A percentile compares a stretch with the other conserved stretches of the same genome.
Evolutionary conservation across 2,113 vertebrate species (phyloP).

Genomic region (Sterrhoptilus dennistouni): DNA sequence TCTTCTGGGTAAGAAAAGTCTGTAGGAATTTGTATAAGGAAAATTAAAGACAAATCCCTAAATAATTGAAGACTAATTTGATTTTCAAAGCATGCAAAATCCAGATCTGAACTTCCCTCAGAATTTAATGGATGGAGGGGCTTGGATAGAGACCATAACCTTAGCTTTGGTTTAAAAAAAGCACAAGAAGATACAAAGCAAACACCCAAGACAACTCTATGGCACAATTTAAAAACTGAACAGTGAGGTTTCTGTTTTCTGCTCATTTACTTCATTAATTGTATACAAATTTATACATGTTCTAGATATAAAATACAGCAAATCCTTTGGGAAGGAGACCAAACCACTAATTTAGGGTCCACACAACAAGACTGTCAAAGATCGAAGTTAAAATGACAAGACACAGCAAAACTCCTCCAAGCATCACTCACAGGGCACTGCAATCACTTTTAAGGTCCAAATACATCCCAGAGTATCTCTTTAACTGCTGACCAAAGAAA

Average conservation of each 20-base stretch:
- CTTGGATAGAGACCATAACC: not conserved
- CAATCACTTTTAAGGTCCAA: not conserved
- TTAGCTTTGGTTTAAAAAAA: not conserved
- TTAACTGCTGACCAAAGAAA: not conserved
- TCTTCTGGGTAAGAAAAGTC: not conserved
- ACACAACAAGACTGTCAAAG: not conserved
- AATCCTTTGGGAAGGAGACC: not conserved
- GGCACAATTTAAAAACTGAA: not conserved
- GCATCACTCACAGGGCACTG: not conserved
- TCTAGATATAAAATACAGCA: not conserved
- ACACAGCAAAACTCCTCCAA: not conserved
- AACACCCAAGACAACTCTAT: not conserved
- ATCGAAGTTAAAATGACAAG: not conserved
- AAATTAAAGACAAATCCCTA: not conserved
- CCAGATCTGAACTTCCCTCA: not conserved
- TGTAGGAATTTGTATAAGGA: not conserved
- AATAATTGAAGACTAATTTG: not conserved
- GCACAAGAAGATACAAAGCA: not conserved
- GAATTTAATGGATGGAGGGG: not conserved
- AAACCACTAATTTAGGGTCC: rapidly evolving
- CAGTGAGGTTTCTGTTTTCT: rapidly evolving
- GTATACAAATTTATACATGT: not conserved
- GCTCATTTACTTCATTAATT: not conserved
- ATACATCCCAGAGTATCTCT: not conserved
- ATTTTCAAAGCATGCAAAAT: not conserved